A percentile compares a stretch with the other conserved stretches of the same genome.
Evolutionary conservation across 2,113 vertebrate species (phyloP).

Genomic region (Miniopterus natalensis): DNA sequence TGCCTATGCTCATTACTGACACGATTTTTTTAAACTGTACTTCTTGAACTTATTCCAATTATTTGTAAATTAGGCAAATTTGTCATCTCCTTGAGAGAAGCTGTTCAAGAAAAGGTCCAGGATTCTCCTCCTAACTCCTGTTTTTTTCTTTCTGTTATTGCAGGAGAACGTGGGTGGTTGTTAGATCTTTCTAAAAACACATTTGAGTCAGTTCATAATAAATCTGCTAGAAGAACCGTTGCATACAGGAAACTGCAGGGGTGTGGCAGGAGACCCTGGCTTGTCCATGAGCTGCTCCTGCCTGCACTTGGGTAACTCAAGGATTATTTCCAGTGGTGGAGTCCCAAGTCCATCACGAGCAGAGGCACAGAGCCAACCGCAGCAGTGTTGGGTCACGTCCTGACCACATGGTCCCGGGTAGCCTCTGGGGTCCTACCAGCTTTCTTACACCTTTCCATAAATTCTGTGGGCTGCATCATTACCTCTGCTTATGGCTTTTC

Average conservation of each 20-base stretch:
- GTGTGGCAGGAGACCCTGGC: neutral
- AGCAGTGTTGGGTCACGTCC: fast-evolving
- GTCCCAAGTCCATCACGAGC: neutral
- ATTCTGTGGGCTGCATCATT: neutral
- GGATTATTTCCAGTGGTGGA: neutral
- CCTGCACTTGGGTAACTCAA: neutral
- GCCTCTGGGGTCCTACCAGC: neutral
- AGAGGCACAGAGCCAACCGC: neutral
- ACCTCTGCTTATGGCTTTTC: neutral
- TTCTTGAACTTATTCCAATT: neutral
- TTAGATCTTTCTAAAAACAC: neutral
- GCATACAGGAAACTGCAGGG: neutral
- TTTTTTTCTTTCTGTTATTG: neutral
- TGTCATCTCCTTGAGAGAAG: neutral
- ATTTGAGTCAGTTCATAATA: neutral
- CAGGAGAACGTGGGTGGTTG: neutral
- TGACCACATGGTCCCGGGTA: fast-evolving
- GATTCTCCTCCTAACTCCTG: neutral
- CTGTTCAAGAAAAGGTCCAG: neutral
- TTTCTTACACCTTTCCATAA: neutral
- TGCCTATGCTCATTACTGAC: neutral
- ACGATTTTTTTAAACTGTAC: neutral
- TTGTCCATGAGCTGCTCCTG: neutral
- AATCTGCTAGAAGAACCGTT: neutral
- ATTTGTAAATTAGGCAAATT: neutral